Base-by-base conservation (phyloP, 2,888 invertebrate species). In the Drosophila mercatorum region DNA sequence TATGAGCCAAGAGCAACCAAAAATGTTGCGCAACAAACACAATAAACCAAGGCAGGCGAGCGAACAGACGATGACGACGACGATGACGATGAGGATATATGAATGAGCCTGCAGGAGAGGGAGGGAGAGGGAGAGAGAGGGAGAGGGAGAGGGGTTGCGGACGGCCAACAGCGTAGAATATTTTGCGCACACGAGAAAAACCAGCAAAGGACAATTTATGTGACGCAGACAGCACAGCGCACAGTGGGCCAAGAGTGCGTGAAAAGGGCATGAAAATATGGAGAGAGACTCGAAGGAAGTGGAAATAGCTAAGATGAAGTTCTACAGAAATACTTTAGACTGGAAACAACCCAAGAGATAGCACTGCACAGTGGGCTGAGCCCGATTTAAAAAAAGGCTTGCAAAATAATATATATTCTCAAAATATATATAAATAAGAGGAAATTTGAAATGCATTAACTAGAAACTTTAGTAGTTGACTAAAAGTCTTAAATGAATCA, bases 1-100 rank as follows among this genome's bases (percentile, higher is more conserved):
- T 85, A 85, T 89, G 85, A 74, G 78, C 75, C 61, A 49, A 79
- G 75, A 72, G 88, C 49, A 51, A 83, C 77, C 80, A 75, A 68
- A 84, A 86, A 88, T 88, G 49, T 84, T 88, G 81, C 80, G 84
- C 85, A 83, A 70, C 76, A 34, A 66, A 74, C 75, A 78, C 83
- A 81, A 83, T 69, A 79, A 80, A 88, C 69, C 60, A 57, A 57
- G 53, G 17, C 60, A 67, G 78, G 67, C 69, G 57, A 46, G 65
- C 69, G 57, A 46, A 53, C 79, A 75, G 80, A 82, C 81, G 72
- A 81, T 52, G 68, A 69, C 59, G 60, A 46, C 12, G 22, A 67
- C 58, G 59, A 28, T 22, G 26, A 60, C 49, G 52, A 67, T 53
- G 44, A 47, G 55, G 22, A 51, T 34, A 51, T 34, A 55, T 55